Percentiles rank a stretch among this genome's conserved stretches.
Conservation (phyloP, 1,140 invertebrate genomes). For the Bombyx mori region ASM3026992v2 NC_085134.1:8938001-8938500, state of each 20-base stretch:
- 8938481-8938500: no score
- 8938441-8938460: conserved; percentile 14
- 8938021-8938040: no score
- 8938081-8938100: no score
- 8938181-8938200: no score
- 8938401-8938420: conserved; percentile 22
- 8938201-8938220: no score
- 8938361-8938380: conserved; percentile 18
- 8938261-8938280: conserved; percentile 9
- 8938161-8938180: no score
- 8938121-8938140: no score
- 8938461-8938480: not conserved
- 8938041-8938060: no score
- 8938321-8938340: conserved; percentile 17
- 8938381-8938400: conserved; percentile 15
- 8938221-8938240: conserved; percentile 11
- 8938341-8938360: conserved; percentile 16
- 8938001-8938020: no score
- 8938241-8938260: conserved; percentile 10
- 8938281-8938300: conserved; percentile 8
- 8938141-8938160: no score
- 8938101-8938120: no score
- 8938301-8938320: conserved; percentile 13
- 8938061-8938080: no score
- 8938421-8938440: conserved; percentile 17